phyloP scores from a whole-genome alignment of 2,888 invertebrate genomes.

The Tenthredo mesomela region DNA sequence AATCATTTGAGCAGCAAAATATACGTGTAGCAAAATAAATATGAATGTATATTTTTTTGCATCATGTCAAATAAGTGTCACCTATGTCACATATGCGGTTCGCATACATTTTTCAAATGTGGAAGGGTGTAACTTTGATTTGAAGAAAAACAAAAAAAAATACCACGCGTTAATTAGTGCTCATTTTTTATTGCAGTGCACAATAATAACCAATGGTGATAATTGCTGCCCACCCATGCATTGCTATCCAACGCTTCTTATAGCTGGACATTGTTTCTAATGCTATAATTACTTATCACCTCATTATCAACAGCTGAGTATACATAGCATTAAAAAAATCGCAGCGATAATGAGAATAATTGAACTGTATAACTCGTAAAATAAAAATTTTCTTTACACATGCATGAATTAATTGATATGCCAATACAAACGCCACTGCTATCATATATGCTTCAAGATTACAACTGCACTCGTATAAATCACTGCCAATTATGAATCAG shows the following conservation, averaged over 20 bases:
- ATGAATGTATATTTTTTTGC: too few species aligned
- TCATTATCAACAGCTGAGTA: neutral
- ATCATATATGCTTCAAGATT: too few species aligned
- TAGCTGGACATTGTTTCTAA: conserved; percentile 3
- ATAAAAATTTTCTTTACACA: too few species aligned
- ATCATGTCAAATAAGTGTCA: too few species aligned
- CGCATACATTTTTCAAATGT: neutral
- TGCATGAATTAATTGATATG: too few species aligned
- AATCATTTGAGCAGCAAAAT: too few species aligned
- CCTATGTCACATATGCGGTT: neutral
- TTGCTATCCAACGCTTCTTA: neutral
- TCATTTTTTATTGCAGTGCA: neutral
- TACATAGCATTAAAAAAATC: neutral
- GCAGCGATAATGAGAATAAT: neutral
- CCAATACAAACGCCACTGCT: too few species aligned
- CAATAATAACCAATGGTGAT: neutral
- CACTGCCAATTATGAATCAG: neutral
- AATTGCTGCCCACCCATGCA: neutral
- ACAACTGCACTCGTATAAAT: too few species aligned
- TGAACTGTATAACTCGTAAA: too few species aligned
- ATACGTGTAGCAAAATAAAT: too few species aligned
- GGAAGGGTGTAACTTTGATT: neutral
- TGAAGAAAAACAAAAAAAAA: neutral
- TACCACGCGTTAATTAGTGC: neutral
- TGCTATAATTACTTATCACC: neutral